phyloP scores from a whole-genome alignment of 2,113 vertebrate species.

The Abramis brama region DNA sequence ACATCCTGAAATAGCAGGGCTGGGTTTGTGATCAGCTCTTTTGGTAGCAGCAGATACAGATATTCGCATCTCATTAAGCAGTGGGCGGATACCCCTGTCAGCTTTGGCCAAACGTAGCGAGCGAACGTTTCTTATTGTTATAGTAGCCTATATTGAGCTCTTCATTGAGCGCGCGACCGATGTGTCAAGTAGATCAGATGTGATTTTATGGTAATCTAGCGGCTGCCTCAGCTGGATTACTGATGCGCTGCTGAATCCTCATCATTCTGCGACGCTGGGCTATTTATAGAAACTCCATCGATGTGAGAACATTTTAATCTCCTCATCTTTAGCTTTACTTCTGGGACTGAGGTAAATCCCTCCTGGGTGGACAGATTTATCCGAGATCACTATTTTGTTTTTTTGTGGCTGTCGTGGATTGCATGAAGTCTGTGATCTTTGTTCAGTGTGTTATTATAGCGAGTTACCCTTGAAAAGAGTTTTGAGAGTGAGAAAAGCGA shows the following conservation, averaged over 20 bases:
- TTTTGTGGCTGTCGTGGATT: neutral
- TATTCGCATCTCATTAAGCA: conserved; percentile 34
- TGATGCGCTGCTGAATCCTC: conserved; percentile 38
- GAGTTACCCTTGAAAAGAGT: conserved; percentile 25
- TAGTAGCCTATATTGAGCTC: neutral
- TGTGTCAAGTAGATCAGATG: neutral
- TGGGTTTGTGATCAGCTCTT: conserved; percentile 30
- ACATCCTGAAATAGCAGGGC: conserved; percentile 27
- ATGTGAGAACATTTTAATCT: conserved; percentile 35
- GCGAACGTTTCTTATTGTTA: conserved; percentile 19
- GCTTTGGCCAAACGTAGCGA: neutral
- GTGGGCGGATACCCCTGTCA: conserved; percentile 50
- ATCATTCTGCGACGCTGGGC: conserved; percentile 38
- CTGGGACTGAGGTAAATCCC: neutral
- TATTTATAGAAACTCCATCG: conserved; percentile 41
- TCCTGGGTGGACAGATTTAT: neutral
- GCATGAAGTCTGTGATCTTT: neutral
- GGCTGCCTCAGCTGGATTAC: conserved; percentile 35
- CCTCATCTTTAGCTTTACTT: neutral
- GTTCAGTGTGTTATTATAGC: neutral
- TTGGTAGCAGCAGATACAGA: conserved; percentile 24
- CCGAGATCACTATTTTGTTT: neutral
- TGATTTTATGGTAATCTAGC: conserved; percentile 25
- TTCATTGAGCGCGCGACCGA: neutral
- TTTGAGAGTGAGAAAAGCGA: neutral